Conservation (phyloP, 2,113 vertebrate genomes). For the Prionailurus viverrinus region DNA sequence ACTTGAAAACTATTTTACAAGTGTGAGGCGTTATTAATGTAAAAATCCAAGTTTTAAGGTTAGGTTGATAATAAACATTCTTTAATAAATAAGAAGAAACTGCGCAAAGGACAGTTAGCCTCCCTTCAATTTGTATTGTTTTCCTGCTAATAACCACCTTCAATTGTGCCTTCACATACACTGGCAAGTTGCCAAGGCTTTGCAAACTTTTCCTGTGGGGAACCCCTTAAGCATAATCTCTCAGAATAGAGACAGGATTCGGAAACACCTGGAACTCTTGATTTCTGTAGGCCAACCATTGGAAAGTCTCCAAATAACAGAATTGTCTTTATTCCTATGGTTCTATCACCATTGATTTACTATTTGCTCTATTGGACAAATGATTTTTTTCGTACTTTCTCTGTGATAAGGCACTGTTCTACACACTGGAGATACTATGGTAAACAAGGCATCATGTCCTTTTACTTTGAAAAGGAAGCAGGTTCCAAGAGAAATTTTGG, state of each 20-base stretch:
- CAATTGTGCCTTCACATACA: background rate
- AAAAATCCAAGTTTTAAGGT: background rate
- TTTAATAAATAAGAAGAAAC: background rate
- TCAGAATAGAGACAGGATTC: background rate
- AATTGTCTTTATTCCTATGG: background rate
- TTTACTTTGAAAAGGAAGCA: background rate
- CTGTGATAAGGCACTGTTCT: background rate
- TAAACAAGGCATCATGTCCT: background rate
- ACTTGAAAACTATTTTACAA: conserved; percentile 12
- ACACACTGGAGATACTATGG: background rate
- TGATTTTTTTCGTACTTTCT: background rate
- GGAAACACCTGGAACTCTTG: conserved; percentile 60
- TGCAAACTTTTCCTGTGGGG: conserved; percentile 43
- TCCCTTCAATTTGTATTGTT: background rate
- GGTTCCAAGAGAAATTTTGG: background rate
- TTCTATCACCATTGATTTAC: background rate
- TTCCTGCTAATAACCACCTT: background rate
- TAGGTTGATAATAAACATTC: background rate
- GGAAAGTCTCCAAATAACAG: background rate
- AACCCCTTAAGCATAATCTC: background rate
- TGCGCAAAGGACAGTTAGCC: background rate
- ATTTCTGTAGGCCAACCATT: background rate
- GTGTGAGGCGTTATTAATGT: background rate
- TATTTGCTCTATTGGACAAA: background rate
- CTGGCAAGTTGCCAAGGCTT: background rate